Evolutionary conservation across 1,140 invertebrate genomes (phyloP), one percentile per base, ranked within the genome.

Genomic region (Octopus bimaculoides): DNA sequence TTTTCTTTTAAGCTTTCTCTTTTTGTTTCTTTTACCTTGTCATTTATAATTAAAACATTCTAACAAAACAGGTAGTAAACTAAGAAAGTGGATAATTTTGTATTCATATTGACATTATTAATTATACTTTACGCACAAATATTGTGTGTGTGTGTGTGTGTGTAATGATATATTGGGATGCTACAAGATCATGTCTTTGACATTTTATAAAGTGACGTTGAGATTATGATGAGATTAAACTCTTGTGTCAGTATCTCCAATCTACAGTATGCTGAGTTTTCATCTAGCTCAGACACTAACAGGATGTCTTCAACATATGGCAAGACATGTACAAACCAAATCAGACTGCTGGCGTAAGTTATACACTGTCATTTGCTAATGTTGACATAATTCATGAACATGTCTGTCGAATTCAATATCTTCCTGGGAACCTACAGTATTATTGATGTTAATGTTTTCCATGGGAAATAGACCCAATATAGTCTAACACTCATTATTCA

Each of bases 281-380:
- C 26, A 41, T 41, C 26, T 41, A 41, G 26, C 26, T 41, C 9
- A n/a, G 66, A 14, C 66, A 14, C 14, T 71, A 71, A 71, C 66
- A 71, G 17, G 66, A 71, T 71, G 66, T 71, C 66, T n/a, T 71
- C 17, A 71, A 71, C 66, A 71, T 9, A 71, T 71, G 66, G 8
- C 9, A 61, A 20, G 26, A 71, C 9, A 71, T n/a, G 66, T n/a
- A 71, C 9, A 9, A 71, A 71, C 66, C 26, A 8, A 71, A 71
- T 71, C 17, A 71, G 14, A 71, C 26, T 71, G 66, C 17, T 71
- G 0, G 26, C 26, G 1, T 20, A 14, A 71, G 4, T 71, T 71
- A 71, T 71, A 14, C 17, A 71, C 17, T 71, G 66, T 71, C 66
- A 71, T 71, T 17, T 20, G 26, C 14, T 6, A 20, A 14, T 71